Conservation (phyloP, 2,797 vertebrate species). For the Huso huso region DNA sequence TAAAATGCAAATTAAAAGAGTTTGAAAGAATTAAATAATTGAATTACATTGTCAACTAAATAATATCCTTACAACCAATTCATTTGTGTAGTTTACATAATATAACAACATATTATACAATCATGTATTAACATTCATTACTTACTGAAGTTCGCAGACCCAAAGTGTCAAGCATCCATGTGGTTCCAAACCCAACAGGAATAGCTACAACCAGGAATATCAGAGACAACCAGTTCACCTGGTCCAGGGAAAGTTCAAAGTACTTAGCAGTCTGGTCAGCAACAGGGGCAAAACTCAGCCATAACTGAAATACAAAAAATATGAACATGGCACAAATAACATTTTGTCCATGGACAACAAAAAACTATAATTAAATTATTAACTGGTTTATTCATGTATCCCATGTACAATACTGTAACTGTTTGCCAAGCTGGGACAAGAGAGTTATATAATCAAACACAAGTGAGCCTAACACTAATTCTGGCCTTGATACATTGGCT, state of each 20-base stretch:
- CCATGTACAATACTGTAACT: too few species aligned
- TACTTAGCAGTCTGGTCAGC: constrained; percentile 62
- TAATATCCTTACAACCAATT: not conserved
- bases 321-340: too few species aligned
- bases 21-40: not conserved
- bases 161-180: constrained; percentile 81
- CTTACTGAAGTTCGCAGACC: constrained; percentile 75
- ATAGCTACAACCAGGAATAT: constrained; percentile 79
- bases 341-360: too few species aligned
- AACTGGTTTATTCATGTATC: too few species aligned
- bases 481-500: too few species aligned
- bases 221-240: constrained; percentile 78
- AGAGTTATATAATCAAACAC: too few species aligned
- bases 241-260: constrained; percentile 53
- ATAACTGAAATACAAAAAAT: constrained; percentile 50
- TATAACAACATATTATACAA: not conserved
- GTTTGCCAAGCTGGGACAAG: too few species aligned
- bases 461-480: too few species aligned
- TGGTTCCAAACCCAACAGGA: constrained; percentile 69
- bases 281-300: constrained; percentile 85
- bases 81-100: not conserved
- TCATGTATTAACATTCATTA: constrained; percentile 3
- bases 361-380: too few species aligned
- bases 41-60: not conserved
- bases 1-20: too few species aligned